Percentiles rank a stretch among this genome's conserved stretches.
Conservation (phyloP, 2,113 vertebrate genomes). For the Canis aureus region DNA sequence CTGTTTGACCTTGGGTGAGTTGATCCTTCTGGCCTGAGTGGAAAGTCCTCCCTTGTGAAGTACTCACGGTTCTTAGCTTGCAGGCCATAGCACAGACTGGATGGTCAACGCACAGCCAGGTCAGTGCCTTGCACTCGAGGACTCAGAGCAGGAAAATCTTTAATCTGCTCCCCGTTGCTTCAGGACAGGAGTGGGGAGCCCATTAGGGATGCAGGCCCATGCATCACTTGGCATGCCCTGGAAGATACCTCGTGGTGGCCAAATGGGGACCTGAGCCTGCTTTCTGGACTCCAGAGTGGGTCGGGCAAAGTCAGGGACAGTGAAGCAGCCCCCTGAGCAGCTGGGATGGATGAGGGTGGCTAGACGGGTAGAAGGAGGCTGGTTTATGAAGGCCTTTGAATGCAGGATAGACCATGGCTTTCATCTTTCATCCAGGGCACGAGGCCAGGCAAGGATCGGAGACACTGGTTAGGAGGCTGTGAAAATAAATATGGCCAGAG, state of each 20-base stretch:
- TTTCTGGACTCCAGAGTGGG: not conserved
- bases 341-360: rapidly evolving
- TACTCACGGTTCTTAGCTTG: rapidly evolving
- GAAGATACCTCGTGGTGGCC: rapidly evolving
- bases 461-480: not conserved
- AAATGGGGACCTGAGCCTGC: rapidly evolving
- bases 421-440: not conserved
- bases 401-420: no score
- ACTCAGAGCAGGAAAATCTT: rapidly evolving
- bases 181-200: rapidly evolving
- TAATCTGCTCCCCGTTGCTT: not conserved
- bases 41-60: not conserved
- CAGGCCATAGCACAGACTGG: rapidly evolving
- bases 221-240: rapidly evolving
- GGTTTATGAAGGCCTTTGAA: rapidly evolving
- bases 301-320: not conserved
- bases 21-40: rapidly evolving
- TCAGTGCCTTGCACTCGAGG: rapidly evolving
- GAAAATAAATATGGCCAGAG: rapidly evolving
- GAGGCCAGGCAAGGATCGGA: not conserved
- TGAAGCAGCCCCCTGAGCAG: not conserved
- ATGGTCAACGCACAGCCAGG: rapidly evolving
- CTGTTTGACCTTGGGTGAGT: rapidly evolving
- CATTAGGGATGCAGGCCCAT: rapidly evolving
- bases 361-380: rapidly evolving